Evolutionary conservation across 2,888 invertebrate species (phyloP), one percentile per base, ranked within the genome.

Genomic region (Geophilus truncorum): DNA sequence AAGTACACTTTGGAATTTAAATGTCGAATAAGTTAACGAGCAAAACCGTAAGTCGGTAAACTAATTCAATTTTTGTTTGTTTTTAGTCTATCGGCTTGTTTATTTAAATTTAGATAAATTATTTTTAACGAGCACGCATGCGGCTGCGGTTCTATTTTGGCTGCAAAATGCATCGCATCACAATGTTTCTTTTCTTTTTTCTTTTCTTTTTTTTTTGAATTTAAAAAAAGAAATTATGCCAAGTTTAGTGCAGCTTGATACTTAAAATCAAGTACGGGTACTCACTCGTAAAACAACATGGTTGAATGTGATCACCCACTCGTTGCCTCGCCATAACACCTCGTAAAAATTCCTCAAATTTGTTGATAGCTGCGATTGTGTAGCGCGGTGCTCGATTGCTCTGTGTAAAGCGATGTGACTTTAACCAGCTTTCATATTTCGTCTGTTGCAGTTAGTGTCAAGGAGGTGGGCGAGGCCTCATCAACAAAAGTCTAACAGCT

Each of bases 391-490:
- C 70, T 70, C 70, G 70, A 70, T 70, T 28, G 70, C 70, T 70
- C 25, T 28, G 28, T 28, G 70, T 28, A 10, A n/a, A 25, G 28
- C 70, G 70, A 70, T 70, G 70, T 70, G 70, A 28, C 28, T 70
- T 70, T 70, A 70, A 70, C 70, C 70, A 25, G 70, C 70, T 70
- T 70, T 70, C 70, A 70, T 70, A 70, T 70, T 70, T 70, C 70
- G 70, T 70, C 70, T 70, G 70, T 70, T 70, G 70, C 70, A 25
- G 70, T 70, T 70, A 70, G 70, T 70, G 70, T 70, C 70, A 70
- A 70, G 28, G 28, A 70, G 70, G 70, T 28, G 70, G 70, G 70
- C 70, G 70, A 70, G 70, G 70, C 70, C 70, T 70, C 70, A 70
- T 70, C 70, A 70, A 70, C 25, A 70, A 70, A 70, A 70, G 25